phyloP scores from a whole-genome alignment of 2,113 vertebrate species.

The Rhabdornis inornatus region DNA sequence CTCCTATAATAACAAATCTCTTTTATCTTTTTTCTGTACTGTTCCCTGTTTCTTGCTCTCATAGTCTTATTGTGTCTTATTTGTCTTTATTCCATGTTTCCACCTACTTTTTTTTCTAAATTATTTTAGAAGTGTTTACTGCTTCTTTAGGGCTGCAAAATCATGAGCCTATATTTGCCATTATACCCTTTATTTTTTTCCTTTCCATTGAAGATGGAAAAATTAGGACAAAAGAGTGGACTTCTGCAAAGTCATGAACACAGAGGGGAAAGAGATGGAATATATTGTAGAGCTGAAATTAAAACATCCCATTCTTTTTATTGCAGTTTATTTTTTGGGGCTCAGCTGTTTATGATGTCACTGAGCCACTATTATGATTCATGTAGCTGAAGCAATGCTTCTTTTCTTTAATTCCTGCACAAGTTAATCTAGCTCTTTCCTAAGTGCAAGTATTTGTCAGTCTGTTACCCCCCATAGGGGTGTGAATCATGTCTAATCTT shows the following conservation, averaged over 20 bases:
- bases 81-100: not conserved
- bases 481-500: not conserved
- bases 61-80: not conserved
- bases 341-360: not conserved
- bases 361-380: not conserved
- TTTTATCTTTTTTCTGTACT: not conserved
- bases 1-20: not conserved
- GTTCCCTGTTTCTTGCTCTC: not conserved
- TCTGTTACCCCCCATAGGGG: constrained; percentile 17
- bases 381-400: not conserved
- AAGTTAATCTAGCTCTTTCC: not conserved
- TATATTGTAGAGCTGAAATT: not conserved
- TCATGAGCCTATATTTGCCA: not conserved
- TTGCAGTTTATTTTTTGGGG: not conserved
- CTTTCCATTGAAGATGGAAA: not conserved
- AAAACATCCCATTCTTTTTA: not conserved
- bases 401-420: constrained; percentile 24
- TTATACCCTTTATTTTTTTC: not conserved
- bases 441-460: constrained; percentile 26
- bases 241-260: not conserved
- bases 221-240: not conserved
- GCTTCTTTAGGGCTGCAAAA: not conserved
- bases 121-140: not conserved
- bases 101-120: not conserved
- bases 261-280: not conserved